Percentiles rank a stretch among this genome's conserved stretches.
These are phyloP conservation scores for Clusia tigrina DNA, from an alignment of 2,888 invertebrate genomes.

Conservation along the genomic window DNA sequence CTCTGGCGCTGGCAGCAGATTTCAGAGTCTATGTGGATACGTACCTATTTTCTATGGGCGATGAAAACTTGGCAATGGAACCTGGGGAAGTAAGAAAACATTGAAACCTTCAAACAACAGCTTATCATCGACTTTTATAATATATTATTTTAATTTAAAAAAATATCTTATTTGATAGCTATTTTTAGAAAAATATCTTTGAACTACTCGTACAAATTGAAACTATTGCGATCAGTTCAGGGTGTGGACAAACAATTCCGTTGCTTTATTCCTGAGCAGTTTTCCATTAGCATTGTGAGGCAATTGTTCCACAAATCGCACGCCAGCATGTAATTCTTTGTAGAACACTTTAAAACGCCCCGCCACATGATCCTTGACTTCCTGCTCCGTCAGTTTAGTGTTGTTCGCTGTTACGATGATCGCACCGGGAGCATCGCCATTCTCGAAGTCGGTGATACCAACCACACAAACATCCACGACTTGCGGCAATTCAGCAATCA, in stretches of 20 bases:
- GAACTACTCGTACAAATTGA: neutral
- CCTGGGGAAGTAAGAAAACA: too few species aligned
- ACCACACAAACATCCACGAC: slow-evolving; percentile 48
- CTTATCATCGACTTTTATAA: too few species aligned
- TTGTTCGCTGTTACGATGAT: slow-evolving; percentile 40
- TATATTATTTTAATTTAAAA: too few species aligned
- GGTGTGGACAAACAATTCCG: slow-evolving; percentile 37
- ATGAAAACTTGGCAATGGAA: too few species aligned
- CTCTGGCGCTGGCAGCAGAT: too few species aligned
- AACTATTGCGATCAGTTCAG: neutral
- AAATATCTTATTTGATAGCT: too few species aligned
- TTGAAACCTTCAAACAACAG: too few species aligned
- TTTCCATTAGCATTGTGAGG: slow-evolving; percentile 53
- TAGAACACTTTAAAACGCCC: slow-evolving; percentile 40
- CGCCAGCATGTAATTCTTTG: slow-evolving; percentile 50
- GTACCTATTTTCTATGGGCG: too few species aligned
- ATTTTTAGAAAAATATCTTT: neutral
- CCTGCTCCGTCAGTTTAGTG: slow-evolving; percentile 35
- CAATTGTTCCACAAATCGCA: slow-evolving; percentile 45
- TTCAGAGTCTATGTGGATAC: too few species aligned
- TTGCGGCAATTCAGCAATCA: slow-evolving; percentile 44
- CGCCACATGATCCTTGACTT: slow-evolving; percentile 39
- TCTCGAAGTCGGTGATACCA: slow-evolving; percentile 44
- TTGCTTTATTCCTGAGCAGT: slow-evolving; percentile 38
- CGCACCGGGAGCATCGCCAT: slow-evolving; percentile 52